A percentile compares a stretch with the other conserved stretches of the same genome.
Evolutionary conservation across 2,888 invertebrate genomes (phyloP).

Genomic region (Cyaniris semiargus): DNA sequence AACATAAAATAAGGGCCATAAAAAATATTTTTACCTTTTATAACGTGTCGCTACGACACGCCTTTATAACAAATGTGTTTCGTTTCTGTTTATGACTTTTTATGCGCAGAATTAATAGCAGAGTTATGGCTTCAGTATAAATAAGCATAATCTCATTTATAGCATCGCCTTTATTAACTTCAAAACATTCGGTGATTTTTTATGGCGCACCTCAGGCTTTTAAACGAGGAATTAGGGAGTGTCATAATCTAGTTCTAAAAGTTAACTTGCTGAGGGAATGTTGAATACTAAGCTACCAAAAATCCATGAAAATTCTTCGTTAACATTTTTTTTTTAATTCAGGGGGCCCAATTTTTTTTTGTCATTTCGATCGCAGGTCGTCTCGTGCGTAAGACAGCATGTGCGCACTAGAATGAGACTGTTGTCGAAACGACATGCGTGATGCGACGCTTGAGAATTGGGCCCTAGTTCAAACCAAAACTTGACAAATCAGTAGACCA

Average conservation of each 20-base stretch:
- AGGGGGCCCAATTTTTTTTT: neutral
- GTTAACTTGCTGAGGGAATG: neutral
- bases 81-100: slow-evolving; percentile 29
- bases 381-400: too few relatives aligned
- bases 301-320: too few relatives aligned
- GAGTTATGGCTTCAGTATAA: slow-evolving; percentile 16
- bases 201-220: neutral
- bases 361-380: too few relatives aligned
- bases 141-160: slow-evolving; percentile 11
- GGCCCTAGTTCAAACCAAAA: too few relatives aligned
- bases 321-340: neutral
- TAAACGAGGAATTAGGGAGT: neutral
- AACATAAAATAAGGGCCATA: slow-evolving; percentile 30
- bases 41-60: neutral
- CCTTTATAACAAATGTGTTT: slow-evolving; percentile 27
- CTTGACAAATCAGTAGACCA: too few relatives aligned
- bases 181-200: neutral
- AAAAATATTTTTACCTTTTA: slow-evolving; percentile 25
- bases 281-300: neutral
- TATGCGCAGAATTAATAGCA: slow-evolving; percentile 28
- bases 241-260: neutral
- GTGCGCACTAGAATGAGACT: too few relatives aligned
- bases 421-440: too few relatives aligned
- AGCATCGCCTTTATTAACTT: slow-evolving; percentile 2
- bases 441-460: too few relatives aligned